Evolutionary conservation across 2,797 vertebrate species (phyloP).

Genomic region (Kryptopterus vitreolus): DNA sequence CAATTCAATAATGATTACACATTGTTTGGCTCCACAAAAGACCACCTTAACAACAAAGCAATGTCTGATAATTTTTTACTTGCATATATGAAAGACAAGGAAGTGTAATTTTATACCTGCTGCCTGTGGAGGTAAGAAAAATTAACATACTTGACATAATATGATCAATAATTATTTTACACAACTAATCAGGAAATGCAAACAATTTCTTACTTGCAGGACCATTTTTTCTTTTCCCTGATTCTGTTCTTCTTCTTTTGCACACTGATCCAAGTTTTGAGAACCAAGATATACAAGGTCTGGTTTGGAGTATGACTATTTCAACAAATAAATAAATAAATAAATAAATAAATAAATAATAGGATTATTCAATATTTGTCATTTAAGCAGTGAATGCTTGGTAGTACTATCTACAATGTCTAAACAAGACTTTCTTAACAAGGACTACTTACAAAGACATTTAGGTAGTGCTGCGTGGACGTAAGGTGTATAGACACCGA

Average conservation of each 20-base stretch:
- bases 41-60: background rate
- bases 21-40: background rate
- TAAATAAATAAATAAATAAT: background rate
- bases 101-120: background rate
- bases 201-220: slow-evolving; percentile 26
- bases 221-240: slow-evolving; percentile 13
- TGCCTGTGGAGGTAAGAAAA: background rate
- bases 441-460: slow-evolving; percentile 29
- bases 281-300: slow-evolving; percentile 27
- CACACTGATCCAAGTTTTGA: slow-evolving; percentile 14
- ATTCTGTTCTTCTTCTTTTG: slow-evolving; percentile 17
- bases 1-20: too few relatives aligned
- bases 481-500: background rate
- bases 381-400: background rate
- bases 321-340: background rate
- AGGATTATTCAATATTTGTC: background rate
- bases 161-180: too few relatives aligned
- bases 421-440: background rate
- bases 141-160: background rate
- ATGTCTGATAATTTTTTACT: background rate
- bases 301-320: slow-evolving; percentile 31
- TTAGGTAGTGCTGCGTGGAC: slow-evolving; percentile 29
- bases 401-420: background rate
- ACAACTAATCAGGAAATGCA: background rate
- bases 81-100: background rate